Evolutionary conservation across 2,888 invertebrate species (phyloP).

Genomic region (Chloroclystis v-ata): DNA sequence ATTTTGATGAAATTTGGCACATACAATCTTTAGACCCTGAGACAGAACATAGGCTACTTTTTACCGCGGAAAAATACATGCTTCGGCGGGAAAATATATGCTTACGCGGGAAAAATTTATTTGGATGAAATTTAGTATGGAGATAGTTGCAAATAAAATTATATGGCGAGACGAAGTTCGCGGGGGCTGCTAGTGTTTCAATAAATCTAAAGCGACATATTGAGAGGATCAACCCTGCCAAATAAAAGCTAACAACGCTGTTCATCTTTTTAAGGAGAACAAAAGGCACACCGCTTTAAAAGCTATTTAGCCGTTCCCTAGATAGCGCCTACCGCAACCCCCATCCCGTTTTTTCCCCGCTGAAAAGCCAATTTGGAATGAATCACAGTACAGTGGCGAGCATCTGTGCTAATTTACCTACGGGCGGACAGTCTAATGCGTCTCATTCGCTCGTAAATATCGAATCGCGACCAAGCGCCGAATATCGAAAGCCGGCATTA

Average conservation of each 20-base stretch:
- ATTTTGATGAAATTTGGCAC: too few species aligned
- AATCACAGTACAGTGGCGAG: constrained; percentile 76
- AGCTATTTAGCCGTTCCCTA: constrained; percentile 67
- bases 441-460: constrained; percentile 73
- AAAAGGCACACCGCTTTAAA: constrained; percentile 60
- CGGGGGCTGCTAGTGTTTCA: too few species aligned
- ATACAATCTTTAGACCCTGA: too few species aligned
- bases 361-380: constrained; percentile 78
- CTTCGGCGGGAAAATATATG: too few species aligned
- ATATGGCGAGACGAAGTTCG: too few species aligned
- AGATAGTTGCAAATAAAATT: too few species aligned
- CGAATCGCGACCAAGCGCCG: constrained; percentile 73
- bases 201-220: too few species aligned
- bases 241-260: constrained; percentile 11
- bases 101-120: too few species aligned
- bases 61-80: too few species aligned
- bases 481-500: constrained; percentile 78
- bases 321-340: constrained; percentile 62
- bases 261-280: constrained; percentile 21
- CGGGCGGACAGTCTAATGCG: constrained; percentile 77
- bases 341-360: constrained; percentile 54
- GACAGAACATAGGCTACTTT: too few species aligned
- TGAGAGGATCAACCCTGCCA: neutral
- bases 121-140: too few species aligned
- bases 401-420: constrained; percentile 79